Base-by-base conservation (phyloP, 2,888 invertebrate species). In the Malacosoma neustria region DNA sequence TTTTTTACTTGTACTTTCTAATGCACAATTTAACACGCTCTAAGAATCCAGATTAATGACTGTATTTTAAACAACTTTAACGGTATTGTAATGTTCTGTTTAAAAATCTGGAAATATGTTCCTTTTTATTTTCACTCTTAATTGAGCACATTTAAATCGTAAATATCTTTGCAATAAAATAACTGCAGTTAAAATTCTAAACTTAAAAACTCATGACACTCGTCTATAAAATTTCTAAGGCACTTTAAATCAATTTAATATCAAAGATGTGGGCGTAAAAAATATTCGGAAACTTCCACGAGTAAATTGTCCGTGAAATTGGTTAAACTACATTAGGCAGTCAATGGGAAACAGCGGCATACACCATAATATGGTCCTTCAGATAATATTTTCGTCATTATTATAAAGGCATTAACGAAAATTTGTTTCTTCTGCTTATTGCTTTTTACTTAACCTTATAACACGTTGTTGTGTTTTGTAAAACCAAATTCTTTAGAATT, bases 1-100 rank as follows among this genome's bases (percentile, higher is more conserved):
- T 40, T 35, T 42, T 43, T 42, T 35, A 48, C 37, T 37, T 37
- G 13, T 53, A 45, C 51, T 54, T 54, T 54, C 57, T 54, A 56
- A 54, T 51, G 46, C 30, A 30, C 32, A 32, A 37, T 41, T 48
- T 42, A 22, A 22, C 34, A 45, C 38, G 38, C 36, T 40, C 47
- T 33, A 33, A 47, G 38, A 35, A 35, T 29, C 33, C 34, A 22
- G 9, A 22, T 22, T 22, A 22, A 22, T 22, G 22, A 22, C 22
- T 22, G 22, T 22, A 2, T 22, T 7, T 22, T 22, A 22, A 2
- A 22, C 22, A 7, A 7, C 5, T 7, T 22, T 22, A 1, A 22
- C 6, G 22, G 5, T 22, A 4, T 22, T 22, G 22, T 22, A 9
- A 22, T 22, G 9, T 22, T 5, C 2, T 4, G 22, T 22, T 2